Base-by-base conservation (phyloP, 2,888 invertebrate genomes). In the Eledona agricola region DNA sequence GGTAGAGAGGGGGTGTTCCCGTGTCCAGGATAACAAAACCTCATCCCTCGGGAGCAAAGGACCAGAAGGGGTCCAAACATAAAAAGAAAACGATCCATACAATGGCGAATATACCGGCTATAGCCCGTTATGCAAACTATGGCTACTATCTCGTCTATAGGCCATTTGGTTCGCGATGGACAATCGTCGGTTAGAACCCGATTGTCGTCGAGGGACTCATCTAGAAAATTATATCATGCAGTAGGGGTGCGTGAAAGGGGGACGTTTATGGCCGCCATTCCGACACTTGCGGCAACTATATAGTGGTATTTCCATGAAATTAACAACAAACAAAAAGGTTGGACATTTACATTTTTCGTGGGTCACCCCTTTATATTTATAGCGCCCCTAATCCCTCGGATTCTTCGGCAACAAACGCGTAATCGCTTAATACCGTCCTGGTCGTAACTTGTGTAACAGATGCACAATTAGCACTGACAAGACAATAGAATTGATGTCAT, bases 91-190 rank as follows among this genome's bases (percentile, higher is more conserved):
- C 69, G 72, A 69, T 68, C 70, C 69, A 67, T 68, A 66, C 67
- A 69, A 73, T 70, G 69, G 70, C 65, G 61, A 63, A 67, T 68
- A 66, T 60, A 68, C 66, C 65, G 65, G 67, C 70, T 64, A 70
- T 69, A 66, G 67, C 65, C 69, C 65, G 73, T 74, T 74, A 74
- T 74, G 74, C 74, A 73, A 74, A 74, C 72, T 71, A 72, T 67
- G 69, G 69, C 69, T 63, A 69, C 70, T 71, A 72, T 73, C 71
- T 72, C 71, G 68, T 66, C 64, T 67, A 71, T 73, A 67, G 72
- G 67, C 71, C 69, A 68, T 72, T 71, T 66, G 66, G 63, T 62
- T 60, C 60, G 68, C 68, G 70, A 71, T 72, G 73, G 73, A 72
- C 72, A 72, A 72, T 74, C 69, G 72, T 69, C 72, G 71, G 72